Percentiles rank a stretch among this genome's conserved stretches.
phyloP scores from a whole-genome alignment of 1,140 invertebrate genomes.

The Drosophila murphyi region DNA sequence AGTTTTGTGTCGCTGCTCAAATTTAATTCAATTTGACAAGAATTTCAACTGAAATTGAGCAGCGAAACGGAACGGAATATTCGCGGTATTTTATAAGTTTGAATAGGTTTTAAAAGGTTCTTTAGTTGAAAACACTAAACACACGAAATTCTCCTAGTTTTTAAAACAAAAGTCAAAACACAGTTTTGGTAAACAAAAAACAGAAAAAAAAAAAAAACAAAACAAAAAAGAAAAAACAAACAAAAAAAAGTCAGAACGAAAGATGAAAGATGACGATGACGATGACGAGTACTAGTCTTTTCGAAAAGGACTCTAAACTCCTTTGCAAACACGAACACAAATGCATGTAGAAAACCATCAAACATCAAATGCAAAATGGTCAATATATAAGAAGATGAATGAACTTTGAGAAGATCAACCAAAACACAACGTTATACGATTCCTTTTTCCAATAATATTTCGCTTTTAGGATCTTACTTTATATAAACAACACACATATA shows the following conservation, averaged over 20 bases:
- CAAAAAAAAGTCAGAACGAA: constrained; percentile 39
- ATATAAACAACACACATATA: constrained; percentile 52
- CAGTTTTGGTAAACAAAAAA: not conserved
- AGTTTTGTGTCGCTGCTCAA: not conserved
- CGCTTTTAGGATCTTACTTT: constrained; percentile 50
- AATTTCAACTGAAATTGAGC: not conserved
- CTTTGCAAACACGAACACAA: constrained; percentile 40
- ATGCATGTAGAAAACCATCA: constrained; percentile 25
- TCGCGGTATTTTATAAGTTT: constrained; percentile 35
- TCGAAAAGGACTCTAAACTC: constrained; percentile 84
- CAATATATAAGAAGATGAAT: constrained; percentile 9
- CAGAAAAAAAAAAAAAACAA: not conserved
- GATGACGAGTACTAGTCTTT: constrained; percentile 82
- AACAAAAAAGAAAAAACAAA: constrained; percentile 20
- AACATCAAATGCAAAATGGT: constrained; percentile 55
- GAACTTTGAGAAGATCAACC: constrained; percentile 39
- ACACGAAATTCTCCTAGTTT: constrained; percentile 68
- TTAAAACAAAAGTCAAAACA: constrained; percentile 36
- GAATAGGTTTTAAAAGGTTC: constrained; percentile 56
- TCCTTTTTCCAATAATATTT: constrained; percentile 65
- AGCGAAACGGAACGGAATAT: constrained; percentile 1
- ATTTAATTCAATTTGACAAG: not conserved
- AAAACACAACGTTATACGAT: constrained; percentile 81
- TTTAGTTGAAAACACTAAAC: constrained; percentile 48
- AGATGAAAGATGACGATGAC: constrained; percentile 22